phyloP scores from a whole-genome alignment of 2,888 invertebrate species.

The Lithophane socia region DNA sequence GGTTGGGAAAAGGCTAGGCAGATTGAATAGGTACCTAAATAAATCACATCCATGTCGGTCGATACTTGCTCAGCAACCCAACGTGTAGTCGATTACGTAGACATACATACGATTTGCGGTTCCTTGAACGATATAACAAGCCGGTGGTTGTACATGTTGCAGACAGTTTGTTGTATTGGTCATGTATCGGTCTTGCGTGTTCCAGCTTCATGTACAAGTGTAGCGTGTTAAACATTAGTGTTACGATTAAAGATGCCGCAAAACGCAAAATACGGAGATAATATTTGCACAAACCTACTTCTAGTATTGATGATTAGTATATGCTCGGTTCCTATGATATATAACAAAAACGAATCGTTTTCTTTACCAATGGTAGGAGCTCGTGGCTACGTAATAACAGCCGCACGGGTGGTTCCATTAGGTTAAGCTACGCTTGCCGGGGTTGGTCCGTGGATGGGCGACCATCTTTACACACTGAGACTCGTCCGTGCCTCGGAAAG shows the following conservation, averaged over 20 bases:
- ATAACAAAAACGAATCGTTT: too few species aligned
- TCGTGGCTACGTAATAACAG: too few species aligned
- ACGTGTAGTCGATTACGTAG: conserved; percentile 50
- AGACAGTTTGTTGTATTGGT: conserved; percentile 65
- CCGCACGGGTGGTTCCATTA: too few species aligned
- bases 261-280: conserved; percentile 12
- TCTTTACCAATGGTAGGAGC: too few species aligned
- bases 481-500: too few species aligned
- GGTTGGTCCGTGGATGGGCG: too few species aligned
- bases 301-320: not conserved
- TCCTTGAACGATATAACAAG: conserved; percentile 49
- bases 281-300: conserved; percentile 13
- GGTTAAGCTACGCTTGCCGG: too few species aligned
- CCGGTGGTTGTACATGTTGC: conserved; percentile 50
- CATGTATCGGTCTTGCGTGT: conserved; percentile 62
- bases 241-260: conserved; percentile 32
- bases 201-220: conserved; percentile 51
- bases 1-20: not conserved
- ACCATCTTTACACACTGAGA: too few species aligned
- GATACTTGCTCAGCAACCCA: conserved; percentile 27
- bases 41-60: conserved; percentile 27
- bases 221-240: conserved; percentile 48
- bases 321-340: too few species aligned
- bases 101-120: conserved; percentile 53
- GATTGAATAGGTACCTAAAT: conserved; percentile 7